A percentile compares a stretch with the other conserved stretches of the same genome.
Conservation (phyloP, 2,797 vertebrate species). For the Threskiornis aethiopicus region DNA sequence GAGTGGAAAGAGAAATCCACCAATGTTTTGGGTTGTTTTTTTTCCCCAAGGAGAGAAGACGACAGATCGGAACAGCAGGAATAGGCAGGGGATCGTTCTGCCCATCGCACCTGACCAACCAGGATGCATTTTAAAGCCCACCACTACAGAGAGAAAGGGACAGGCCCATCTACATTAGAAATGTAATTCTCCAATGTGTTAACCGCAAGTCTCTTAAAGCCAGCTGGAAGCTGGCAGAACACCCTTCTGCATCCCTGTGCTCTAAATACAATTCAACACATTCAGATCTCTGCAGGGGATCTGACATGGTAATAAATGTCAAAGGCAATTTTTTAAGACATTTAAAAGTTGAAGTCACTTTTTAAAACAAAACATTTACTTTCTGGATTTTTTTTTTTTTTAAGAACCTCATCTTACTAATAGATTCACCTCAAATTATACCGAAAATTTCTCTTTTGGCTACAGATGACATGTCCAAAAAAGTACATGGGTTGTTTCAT, state of each 20-base stretch:
- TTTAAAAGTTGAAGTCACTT: not conserved
- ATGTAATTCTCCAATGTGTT: not conserved
- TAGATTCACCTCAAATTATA: not conserved
- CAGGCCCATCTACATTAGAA: not conserved
- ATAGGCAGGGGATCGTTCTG: not conserved
- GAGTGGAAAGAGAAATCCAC: not conserved
- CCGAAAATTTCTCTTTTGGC: not conserved
- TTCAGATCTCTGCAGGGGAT: not conserved
- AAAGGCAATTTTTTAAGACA: not conserved
- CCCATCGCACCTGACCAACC: not conserved
- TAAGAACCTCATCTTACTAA: not conserved
- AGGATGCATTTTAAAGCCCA: not conserved
- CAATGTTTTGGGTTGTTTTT: too few species aligned
- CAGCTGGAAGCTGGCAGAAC: not conserved
- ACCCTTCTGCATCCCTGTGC: accelerated
- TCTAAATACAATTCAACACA: not conserved
- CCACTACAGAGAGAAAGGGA: not conserved
- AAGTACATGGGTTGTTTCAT: accelerated
- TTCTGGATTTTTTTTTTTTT: not conserved
- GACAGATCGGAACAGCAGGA: not conserved
- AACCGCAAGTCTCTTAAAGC: not conserved
- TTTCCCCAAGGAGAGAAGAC: not conserved
- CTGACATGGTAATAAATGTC: not conserved
- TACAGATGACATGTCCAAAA: not conserved
- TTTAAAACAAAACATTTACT: not conserved